Evolutionary conservation across 2,888 invertebrate genomes (phyloP).

Genomic region (Caenorhabditis sp.): DNA sequence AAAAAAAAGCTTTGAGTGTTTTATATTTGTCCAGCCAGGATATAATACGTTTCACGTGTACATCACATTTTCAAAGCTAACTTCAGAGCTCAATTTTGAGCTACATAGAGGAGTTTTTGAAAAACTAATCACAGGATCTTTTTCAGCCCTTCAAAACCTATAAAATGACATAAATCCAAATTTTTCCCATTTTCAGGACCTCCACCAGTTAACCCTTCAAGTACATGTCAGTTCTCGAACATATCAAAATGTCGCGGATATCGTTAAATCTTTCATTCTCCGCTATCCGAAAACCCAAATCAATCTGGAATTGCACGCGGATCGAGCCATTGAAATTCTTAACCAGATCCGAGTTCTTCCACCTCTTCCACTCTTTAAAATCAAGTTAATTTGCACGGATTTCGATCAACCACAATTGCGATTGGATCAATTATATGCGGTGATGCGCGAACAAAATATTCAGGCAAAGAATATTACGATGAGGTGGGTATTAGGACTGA

Average conservation of each 20-base stretch:
- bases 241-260: slow-evolving; percentile 38
- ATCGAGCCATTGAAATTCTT: slow-evolving; percentile 39
- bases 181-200: slow-evolving; percentile 32
- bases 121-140: no score
- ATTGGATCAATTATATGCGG: slow-evolving; percentile 44
- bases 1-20: no score
- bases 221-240: slow-evolving; percentile 39
- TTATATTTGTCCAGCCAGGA: not conserved
- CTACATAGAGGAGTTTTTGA: no score
- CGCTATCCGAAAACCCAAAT: slow-evolving; percentile 47
- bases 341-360: slow-evolving; percentile 46
- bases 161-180: no score
- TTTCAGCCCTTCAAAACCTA: no score
- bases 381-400: slow-evolving; percentile 55
- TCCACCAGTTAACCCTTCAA: slow-evolving; percentile 48
- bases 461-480: slow-evolving; percentile 52
- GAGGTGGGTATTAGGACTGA: slow-evolving; percentile 35
- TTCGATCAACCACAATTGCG: slow-evolving; percentile 50
- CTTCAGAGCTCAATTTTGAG: no score
- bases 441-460: slow-evolving; percentile 45
- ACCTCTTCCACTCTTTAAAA: slow-evolving; percentile 41
- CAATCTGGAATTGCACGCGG: slow-evolving; percentile 52
- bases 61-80: not conserved
- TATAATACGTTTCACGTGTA: not conserved
- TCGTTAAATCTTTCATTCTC: slow-evolving; percentile 42